Conservation (phyloP, 2,113 vertebrate genomes). For the Malurus alboscapulatus region DNA sequence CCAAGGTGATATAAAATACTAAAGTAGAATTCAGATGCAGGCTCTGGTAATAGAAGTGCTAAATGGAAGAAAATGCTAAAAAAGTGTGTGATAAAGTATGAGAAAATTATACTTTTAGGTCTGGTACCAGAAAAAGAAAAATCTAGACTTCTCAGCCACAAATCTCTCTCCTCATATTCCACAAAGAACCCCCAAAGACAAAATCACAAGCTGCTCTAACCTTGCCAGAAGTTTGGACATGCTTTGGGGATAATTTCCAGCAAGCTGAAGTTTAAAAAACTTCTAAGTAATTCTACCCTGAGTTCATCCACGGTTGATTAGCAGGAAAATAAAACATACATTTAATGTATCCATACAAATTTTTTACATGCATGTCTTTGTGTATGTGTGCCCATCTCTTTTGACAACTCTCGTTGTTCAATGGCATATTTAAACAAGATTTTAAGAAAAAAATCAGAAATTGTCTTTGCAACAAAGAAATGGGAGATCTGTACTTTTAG, state of each 20-base stretch:
- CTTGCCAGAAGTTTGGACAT: background rate
- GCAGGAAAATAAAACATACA: rapidly evolving
- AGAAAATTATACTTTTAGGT: background rate
- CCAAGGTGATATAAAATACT: background rate
- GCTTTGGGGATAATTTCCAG: background rate
- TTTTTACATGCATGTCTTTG: rapidly evolving
- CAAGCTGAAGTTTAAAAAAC: background rate
- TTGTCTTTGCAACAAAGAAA: background rate
- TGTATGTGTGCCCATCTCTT: background rate
- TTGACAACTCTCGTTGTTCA: background rate
- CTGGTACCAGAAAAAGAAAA: background rate
- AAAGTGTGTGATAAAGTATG: background rate
- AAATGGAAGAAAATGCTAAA: background rate
- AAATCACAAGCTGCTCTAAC: background rate
- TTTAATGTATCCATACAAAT: background rate
- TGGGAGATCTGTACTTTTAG: background rate
- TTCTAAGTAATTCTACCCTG: background rate
- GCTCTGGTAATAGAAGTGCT: background rate
- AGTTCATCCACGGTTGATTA: background rate
- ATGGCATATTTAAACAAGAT: background rate
- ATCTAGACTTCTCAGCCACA: background rate
- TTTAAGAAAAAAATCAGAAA: background rate
- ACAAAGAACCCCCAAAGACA: background rate
- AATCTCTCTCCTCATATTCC: background rate
- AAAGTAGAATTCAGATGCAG: background rate